phyloP scores from a whole-genome alignment of 2,797 vertebrate genomes.

The Pachyuromys duprasi region DNA sequence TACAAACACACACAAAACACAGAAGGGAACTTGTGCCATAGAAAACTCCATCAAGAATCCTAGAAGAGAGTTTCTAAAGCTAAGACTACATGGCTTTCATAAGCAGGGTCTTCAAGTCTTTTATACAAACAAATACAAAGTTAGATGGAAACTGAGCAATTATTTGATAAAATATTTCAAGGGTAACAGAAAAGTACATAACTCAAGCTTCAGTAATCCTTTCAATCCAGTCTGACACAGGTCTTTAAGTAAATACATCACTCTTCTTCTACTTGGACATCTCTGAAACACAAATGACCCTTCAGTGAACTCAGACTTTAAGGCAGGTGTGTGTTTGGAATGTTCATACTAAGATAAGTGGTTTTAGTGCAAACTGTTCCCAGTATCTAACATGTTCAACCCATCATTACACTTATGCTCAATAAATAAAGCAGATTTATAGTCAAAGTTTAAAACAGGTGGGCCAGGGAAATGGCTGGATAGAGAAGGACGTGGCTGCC shows the following conservation, averaged over 20 bases:
- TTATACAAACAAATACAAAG: background rate
- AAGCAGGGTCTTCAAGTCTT: background rate
- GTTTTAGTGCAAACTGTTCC: background rate
- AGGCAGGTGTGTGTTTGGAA: background rate
- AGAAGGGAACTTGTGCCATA: background rate
- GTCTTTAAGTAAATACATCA: constrained; percentile 1
- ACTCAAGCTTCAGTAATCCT: constrained; percentile 13
- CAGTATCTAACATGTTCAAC: background rate
- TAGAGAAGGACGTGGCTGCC: background rate
- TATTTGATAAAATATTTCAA: constrained; percentile 15
- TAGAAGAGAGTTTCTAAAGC: constrained; percentile 18
- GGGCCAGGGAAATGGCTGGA: background rate
- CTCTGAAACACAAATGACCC: constrained; percentile 5
- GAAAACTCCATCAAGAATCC: constrained; percentile 25
- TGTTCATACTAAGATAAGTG: background rate
- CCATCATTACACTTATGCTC: background rate
- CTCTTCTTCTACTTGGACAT: background rate
- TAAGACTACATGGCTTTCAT: background rate
- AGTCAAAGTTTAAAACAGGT: constrained; percentile 10
- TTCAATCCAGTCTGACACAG: background rate
- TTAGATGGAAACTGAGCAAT: background rate
- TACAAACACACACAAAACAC: background rate
- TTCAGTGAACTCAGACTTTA: background rate
- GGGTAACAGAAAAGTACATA: background rate
- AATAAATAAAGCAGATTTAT: constrained; percentile 13